Evolutionary conservation across 2,888 invertebrate genomes (phyloP).

Genomic region (Allophyes oxyacanthae): DNA sequence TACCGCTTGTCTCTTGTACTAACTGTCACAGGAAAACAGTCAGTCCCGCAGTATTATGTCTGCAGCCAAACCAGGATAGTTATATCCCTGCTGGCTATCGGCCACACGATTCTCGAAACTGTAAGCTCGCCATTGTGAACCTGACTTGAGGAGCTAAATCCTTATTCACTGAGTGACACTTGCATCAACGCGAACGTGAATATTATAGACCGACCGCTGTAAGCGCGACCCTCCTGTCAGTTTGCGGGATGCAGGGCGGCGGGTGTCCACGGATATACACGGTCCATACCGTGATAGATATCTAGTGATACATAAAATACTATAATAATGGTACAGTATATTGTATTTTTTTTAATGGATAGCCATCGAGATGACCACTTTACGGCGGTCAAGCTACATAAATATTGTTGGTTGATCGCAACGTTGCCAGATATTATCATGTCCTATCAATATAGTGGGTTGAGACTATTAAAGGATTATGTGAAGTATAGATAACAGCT

Average conservation of each 20-base stretch:
- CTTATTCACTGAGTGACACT: background rate
- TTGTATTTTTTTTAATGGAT: too few relatives aligned
- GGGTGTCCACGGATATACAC: too few relatives aligned
- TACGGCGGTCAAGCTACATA: too few relatives aligned
- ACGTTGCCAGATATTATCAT: constrained; percentile 27
- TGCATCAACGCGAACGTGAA: too few relatives aligned
- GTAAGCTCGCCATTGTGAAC: constrained; percentile 42
- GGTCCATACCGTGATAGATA: too few relatives aligned
- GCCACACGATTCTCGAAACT: constrained; percentile 47
- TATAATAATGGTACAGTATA: too few relatives aligned
- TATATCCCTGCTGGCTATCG: constrained; percentile 58
- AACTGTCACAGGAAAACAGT: constrained; percentile 39
- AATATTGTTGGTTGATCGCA: constrained; percentile 1
- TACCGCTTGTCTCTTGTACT: constrained; percentile 11
- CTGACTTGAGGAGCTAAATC: constrained; percentile 4
- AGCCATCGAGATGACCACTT: too few relatives aligned
- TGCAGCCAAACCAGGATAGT: constrained; percentile 46
- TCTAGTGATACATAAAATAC: too few relatives aligned
- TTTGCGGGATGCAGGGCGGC: too few relatives aligned
- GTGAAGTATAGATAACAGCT: constrained; percentile 46
- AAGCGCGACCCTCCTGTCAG: too few relatives aligned
- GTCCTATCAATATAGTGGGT: constrained; percentile 41
- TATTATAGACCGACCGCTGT: too few relatives aligned
- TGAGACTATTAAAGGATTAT: constrained; percentile 41
- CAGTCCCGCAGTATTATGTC: constrained; percentile 20